Conservation (phyloP, 2,797 vertebrate species). For the Cyclopterus lumpus region DNA sequence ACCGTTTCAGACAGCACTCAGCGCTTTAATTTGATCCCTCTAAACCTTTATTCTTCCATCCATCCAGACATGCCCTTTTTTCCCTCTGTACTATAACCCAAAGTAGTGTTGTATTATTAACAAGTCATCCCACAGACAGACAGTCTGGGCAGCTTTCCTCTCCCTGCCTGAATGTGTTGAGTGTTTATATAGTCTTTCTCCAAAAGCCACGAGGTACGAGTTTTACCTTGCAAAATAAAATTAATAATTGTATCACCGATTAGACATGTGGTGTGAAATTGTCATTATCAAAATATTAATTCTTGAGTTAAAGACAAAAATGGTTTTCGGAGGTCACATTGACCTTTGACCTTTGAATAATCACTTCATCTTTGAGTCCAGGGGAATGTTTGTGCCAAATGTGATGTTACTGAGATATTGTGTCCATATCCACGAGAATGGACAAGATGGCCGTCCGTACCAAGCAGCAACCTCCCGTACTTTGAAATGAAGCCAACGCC, state of each 20-base stretch:
- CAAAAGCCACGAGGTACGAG: neutral
- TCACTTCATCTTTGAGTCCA: no score
- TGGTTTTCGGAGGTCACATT: no score
- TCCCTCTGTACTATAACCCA: constrained; percentile 4
- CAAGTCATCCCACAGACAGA: constrained; percentile 8
- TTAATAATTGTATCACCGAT: neutral
- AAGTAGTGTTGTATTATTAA: constrained; percentile 32
- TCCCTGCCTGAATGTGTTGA: neutral
- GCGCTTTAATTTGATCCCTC: constrained; percentile 14
- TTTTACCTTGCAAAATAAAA: neutral
- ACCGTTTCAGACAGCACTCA: constrained; percentile 24
- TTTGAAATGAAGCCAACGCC: no score
- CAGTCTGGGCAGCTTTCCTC: neutral
- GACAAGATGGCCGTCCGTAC: no score
- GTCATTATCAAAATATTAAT: neutral
- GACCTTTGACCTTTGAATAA: no score
- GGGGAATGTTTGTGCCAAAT: no score
- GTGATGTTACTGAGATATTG: no score
- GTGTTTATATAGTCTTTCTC: neutral
- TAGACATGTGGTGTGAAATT: neutral
- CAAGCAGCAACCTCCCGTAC: no score
- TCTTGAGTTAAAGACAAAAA: no score
- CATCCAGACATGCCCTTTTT: neutral
- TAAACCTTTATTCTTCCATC: constrained; percentile 8
- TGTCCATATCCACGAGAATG: no score